A percentile compares a stretch with the other conserved stretches of the same genome.
These are phyloP conservation scores for Tetheella fluctuosa DNA, from an alignment of 2,888 invertebrate species.

Conservation along the genomic window DNA sequence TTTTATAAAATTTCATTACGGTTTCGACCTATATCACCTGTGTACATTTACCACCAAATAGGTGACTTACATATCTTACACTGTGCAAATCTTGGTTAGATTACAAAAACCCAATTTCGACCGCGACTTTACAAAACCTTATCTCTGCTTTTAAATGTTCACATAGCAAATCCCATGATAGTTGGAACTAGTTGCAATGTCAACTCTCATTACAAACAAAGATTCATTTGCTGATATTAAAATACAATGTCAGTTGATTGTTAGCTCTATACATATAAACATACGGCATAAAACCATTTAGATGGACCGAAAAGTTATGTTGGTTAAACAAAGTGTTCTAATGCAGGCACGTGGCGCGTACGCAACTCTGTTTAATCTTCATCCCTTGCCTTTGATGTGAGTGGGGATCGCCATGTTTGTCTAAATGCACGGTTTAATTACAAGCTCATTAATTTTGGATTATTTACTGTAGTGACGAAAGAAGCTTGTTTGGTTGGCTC, in stretches of 20 bases:
- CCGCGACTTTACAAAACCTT: conserved; percentile 49
- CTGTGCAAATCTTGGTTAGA: conserved; percentile 38
- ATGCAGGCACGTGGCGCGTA: conserved; percentile 77
- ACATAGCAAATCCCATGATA: conserved; percentile 78
- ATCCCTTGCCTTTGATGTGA: conserved; percentile 76
- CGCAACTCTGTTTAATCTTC: conserved; percentile 76
- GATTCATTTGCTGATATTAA: conserved; percentile 24
- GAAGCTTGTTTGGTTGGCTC: conserved; percentile 33
- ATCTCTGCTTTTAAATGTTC: conserved; percentile 65
- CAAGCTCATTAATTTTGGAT: conserved; percentile 80
- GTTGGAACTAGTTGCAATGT: conserved; percentile 77
- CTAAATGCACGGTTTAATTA: conserved; percentile 79
- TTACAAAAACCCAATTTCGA: conserved; percentile 56
- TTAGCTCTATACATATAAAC: conserved; percentile 23
- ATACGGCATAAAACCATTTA: conserved; percentile 18
- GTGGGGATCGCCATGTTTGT: conserved; percentile 68
- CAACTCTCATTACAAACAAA: conserved; percentile 59
- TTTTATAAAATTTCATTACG: too few species aligned
- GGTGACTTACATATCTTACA: conserved; percentile 30
- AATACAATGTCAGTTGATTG: conserved; percentile 22
- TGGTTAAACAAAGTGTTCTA: conserved; percentile 57
- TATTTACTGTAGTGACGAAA: conserved; percentile 60
- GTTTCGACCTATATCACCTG: background rate
- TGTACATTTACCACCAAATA: background rate
- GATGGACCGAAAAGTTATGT: conserved; percentile 22